These are phyloP conservation scores for Hydrophis major DNA, from an alignment of 2,797 vertebrate species.

Conservation along the genomic window DNA sequence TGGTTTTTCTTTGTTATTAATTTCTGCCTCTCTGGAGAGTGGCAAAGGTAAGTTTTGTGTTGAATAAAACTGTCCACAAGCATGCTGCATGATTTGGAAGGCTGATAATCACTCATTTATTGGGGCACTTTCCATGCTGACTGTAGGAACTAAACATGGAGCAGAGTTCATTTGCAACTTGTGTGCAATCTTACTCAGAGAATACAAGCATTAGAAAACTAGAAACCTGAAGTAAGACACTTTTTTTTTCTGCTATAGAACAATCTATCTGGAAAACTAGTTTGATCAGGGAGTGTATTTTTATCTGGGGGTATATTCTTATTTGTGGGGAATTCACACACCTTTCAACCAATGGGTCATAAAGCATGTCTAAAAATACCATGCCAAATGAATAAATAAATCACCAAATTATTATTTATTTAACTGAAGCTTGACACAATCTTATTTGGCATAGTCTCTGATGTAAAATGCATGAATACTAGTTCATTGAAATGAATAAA, in stretches of 20 bases:
- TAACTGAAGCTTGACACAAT: background rate
- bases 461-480: background rate
- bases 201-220: background rate
- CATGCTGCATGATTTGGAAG: slow-evolving; percentile 57
- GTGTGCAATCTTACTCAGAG: background rate
- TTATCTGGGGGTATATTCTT: background rate
- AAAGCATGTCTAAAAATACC: background rate
- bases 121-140: slow-evolving; percentile 60
- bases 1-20: slow-evolving; percentile 35
- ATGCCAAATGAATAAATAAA: background rate
- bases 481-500: background rate
- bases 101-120: background rate
- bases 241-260: background rate
- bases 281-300: background rate
- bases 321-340: background rate
- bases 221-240: background rate
- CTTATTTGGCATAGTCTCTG: background rate
- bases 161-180: background rate
- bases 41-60: slow-evolving; percentile 65
- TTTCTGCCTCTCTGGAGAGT: slow-evolving; percentile 74
- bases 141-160: slow-evolving; percentile 39
- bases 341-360: background rate
- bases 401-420: background rate
- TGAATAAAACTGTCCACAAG: slow-evolving; percentile 24
- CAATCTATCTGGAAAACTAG: too few species aligned